Percentiles rank a stretch among this genome's conserved stretches.
phyloP scores from a whole-genome alignment of 2,888 invertebrate species.

The Seira musarum region DNA sequence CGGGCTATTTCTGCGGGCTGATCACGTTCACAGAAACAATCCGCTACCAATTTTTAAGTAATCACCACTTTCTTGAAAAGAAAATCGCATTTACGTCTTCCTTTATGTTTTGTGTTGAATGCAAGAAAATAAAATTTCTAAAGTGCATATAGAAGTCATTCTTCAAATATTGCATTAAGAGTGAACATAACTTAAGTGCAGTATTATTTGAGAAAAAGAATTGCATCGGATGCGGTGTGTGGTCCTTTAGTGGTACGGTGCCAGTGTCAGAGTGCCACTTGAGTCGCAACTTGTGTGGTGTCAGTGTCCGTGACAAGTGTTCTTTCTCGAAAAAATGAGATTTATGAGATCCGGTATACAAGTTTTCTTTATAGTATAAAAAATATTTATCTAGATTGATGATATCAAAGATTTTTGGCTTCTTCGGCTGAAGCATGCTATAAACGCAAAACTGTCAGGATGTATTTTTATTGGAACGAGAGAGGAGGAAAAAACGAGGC shows the following conservation, averaged over 20 bases:
- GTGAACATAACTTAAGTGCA: neutral
- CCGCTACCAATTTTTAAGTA: neutral
- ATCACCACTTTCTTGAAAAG: too few relatives aligned
- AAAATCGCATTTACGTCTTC: too few relatives aligned
- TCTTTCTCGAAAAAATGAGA: constrained; percentile 35
- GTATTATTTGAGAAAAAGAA: neutral
- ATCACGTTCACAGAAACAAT: neutral
- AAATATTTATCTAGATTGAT: too few relatives aligned
- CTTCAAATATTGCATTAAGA: neutral
- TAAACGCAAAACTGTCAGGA: too few relatives aligned
- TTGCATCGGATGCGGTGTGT: too few relatives aligned
- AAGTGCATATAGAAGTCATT: constrained; percentile 28
- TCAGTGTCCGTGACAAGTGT: constrained; percentile 42
- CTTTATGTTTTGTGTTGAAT: too few relatives aligned
- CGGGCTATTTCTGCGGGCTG: neutral
- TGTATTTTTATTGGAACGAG: constrained; percentile 7
- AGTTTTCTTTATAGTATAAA: constrained; percentile 36
- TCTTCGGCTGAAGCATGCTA: too few relatives aligned
- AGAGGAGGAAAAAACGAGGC: neutral
- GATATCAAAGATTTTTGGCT: neutral
- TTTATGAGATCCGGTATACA: constrained; percentile 26
- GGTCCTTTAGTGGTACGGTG: too few relatives aligned
- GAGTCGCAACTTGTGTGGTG: constrained; percentile 20
- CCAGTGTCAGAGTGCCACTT: too few relatives aligned
- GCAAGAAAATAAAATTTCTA: too few relatives aligned